Conservation (phyloP, 2,888 invertebrate species). For the Eupeodes latifasciatus region DNA sequence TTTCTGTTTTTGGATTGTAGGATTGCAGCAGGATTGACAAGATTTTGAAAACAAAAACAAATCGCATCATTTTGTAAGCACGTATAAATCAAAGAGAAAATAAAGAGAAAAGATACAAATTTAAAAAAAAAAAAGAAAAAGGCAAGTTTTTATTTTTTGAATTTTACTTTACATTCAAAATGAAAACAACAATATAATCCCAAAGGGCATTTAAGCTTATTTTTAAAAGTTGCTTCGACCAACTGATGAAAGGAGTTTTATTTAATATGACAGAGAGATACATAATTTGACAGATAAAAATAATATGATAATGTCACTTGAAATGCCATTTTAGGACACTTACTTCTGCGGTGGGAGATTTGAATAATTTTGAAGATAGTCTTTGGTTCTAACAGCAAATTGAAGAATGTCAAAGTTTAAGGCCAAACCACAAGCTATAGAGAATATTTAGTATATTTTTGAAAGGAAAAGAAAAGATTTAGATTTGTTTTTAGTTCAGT, state of each 20-base stretch:
- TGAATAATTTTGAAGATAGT: not conserved
- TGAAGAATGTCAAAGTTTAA: no score
- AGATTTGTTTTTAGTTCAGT: no score
- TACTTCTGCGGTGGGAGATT: not conserved
- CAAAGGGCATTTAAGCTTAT: constrained; percentile 26
- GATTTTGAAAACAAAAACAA: constrained; percentile 19
- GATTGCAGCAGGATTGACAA: constrained; percentile 55
- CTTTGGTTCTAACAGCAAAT: no score
- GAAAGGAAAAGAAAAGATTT: no score
- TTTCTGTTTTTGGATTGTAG: constrained; percentile 56
- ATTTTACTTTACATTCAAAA: constrained; percentile 47
- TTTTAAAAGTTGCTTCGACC: not conserved
- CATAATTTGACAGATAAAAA: not conserved
- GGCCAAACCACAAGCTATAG: no score
- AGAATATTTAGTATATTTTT: no score
- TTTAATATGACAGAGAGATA: not conserved
- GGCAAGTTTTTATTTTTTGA: constrained; percentile 59
- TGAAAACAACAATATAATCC: constrained; percentile 8
- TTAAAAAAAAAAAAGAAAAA: constrained; percentile 39
- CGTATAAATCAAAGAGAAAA: constrained; percentile 42
- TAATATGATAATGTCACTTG: not conserved
- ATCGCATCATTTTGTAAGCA: constrained; percentile 41
- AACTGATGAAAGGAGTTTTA: not conserved
- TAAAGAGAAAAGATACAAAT: constrained; percentile 26
- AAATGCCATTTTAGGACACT: not conserved